phyloP scores from a whole-genome alignment of 2,113 vertebrate species.

The Raja brachyura region DNA sequence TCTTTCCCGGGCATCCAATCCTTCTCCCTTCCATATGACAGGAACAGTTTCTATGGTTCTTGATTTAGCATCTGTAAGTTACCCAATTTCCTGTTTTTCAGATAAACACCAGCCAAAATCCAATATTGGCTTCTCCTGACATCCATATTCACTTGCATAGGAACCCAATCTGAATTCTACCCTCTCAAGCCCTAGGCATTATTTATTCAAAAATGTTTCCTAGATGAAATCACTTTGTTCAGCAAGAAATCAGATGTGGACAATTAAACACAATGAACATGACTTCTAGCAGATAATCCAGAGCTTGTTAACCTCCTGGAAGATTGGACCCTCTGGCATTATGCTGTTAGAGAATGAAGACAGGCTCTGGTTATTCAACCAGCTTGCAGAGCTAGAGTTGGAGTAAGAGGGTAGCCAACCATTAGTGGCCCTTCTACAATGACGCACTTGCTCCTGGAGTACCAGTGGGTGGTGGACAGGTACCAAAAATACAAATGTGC shows the following conservation, averaged over 20 bases:
- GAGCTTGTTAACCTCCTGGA: not conserved
- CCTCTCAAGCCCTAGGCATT: not conserved
- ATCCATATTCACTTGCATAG: not conserved
- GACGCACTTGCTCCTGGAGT: not conserved
- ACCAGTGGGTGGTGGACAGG: not conserved
- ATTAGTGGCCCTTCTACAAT: not conserved
- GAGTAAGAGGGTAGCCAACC: not conserved
- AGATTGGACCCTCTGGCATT: too few species aligned
- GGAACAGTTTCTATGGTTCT: not conserved
- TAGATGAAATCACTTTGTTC: not conserved
- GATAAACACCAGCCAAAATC: not conserved
- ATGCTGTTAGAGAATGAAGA: too few species aligned
- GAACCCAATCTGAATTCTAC: not conserved
- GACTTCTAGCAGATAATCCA: not conserved
- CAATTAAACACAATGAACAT: not conserved
- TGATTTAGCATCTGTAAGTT: not conserved
- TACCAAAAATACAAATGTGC: not conserved
- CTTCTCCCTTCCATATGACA: not conserved
- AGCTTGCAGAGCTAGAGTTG: not conserved
- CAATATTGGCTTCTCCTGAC: not conserved
- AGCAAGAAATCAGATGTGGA: not conserved
- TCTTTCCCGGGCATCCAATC: not conserved
- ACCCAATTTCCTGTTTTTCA: not conserved
- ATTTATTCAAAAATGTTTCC: not conserved
- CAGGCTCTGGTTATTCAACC: not conserved